phyloP scores from a whole-genome alignment of 1,140 invertebrate genomes.

The Brachionus asplanchnoidis region DNA sequence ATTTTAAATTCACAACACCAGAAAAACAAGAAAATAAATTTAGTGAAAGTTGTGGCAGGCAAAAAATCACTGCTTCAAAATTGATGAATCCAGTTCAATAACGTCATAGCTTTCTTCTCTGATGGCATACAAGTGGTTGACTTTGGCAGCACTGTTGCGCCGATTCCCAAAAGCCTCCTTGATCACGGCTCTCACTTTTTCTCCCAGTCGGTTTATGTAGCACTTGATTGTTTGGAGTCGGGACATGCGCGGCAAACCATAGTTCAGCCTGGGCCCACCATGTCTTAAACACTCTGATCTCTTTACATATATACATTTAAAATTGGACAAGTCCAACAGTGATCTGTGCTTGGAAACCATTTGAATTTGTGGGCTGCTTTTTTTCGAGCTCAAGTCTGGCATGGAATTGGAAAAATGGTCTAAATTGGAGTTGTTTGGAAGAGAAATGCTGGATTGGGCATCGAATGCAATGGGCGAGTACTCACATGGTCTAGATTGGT shows the following conservation, averaged over 20 bases:
- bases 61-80: neutral
- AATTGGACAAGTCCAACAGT: neutral
- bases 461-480: neutral
- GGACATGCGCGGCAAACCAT: neutral
- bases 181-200: conserved; percentile 9
- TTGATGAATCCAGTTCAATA: neutral
- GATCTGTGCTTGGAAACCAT: neutral
- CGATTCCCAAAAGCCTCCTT: neutral
- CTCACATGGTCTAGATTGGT: neutral
- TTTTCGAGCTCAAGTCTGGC: neutral
- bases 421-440: neutral
- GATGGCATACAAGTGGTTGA: neutral
- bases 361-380: neutral
- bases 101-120: conserved; percentile 16
- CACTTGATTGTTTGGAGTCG: neutral
- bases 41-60: neutral
- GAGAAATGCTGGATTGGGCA: neutral
- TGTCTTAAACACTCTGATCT: neutral
- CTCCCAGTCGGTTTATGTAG: neutral
- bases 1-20: too few species aligned
- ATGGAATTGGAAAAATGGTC: neutral
- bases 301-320: conserved; percentile 3
- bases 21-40: neutral
- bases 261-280: neutral
- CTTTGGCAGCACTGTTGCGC: neutral